These are phyloP conservation scores for Sterrhoptilus dennistouni DNA, from an alignment of 2,113 vertebrate species.

Conservation along the genomic window DNA sequence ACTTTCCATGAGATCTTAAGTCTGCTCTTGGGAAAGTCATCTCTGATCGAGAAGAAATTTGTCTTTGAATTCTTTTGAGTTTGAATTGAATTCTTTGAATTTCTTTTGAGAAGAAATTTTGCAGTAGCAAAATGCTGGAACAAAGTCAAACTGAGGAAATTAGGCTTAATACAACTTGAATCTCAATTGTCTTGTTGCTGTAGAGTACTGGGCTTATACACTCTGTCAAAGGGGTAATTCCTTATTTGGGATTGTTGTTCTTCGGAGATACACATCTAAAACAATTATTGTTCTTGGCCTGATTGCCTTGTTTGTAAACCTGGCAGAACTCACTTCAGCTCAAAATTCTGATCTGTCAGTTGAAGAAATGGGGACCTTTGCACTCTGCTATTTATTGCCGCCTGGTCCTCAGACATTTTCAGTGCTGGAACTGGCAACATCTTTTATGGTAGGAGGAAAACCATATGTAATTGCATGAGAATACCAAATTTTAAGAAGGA, in stretches of 20 bases:
- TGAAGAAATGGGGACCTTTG: background rate
- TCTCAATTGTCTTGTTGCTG: background rate
- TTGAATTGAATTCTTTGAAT: no score
- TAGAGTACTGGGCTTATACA: background rate
- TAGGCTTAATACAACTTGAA: background rate
- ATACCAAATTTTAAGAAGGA: background rate
- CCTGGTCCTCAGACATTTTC: background rate
- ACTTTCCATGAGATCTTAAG: background rate
- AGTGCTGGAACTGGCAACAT: background rate
- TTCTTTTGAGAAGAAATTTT: background rate
- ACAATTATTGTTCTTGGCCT: background rate
- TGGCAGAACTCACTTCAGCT: background rate
- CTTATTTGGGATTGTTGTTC: background rate
- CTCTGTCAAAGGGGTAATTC: background rate
- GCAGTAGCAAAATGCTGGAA: background rate
- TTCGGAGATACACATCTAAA: background rate
- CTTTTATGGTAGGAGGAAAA: background rate
- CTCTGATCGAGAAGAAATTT: background rate
- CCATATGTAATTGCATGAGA: background rate
- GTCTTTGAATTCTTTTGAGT: background rate
- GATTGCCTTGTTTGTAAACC: background rate
- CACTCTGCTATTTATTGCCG: background rate
- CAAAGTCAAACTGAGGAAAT: background rate
- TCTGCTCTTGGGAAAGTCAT: background rate
- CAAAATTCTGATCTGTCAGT: background rate